A percentile compares a stretch with the other conserved stretches of the same genome.
phyloP scores from a whole-genome alignment of 2,113 vertebrate species.

The Cyprinodon tularosa region DNA sequence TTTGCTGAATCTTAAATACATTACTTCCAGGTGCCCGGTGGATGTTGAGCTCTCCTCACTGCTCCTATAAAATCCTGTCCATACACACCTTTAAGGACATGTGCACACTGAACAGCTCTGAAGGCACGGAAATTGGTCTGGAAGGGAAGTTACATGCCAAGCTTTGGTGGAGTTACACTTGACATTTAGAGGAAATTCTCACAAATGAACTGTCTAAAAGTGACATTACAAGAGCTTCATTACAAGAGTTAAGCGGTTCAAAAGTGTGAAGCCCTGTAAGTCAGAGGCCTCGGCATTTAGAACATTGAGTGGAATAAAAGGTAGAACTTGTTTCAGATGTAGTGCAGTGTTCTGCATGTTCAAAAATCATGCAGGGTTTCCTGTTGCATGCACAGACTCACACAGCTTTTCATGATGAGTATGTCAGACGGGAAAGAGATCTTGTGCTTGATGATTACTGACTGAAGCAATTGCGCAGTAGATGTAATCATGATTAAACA shows the following conservation, averaged over 20 bases:
- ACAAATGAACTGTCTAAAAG: constrained; percentile 19
- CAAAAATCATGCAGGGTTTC: background rate
- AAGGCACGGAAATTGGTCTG: background rate
- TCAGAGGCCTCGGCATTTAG: background rate
- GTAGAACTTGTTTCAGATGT: background rate
- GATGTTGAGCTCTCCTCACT: background rate
- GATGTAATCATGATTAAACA: constrained; percentile 33
- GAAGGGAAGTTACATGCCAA: background rate
- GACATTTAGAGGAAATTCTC: constrained; percentile 10
- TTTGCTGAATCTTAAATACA: background rate
- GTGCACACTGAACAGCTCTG: background rate
- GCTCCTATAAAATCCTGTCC: constrained; percentile 14
- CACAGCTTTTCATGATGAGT: background rate
- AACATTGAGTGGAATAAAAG: background rate
- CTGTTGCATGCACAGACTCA: background rate
- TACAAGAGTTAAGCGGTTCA: background rate
- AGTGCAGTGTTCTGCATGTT: background rate
- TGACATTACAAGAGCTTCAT: constrained; percentile 5
- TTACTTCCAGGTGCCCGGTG: background rate
- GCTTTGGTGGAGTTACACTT: constrained; percentile 9
- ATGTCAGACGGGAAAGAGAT: constrained; percentile 11
- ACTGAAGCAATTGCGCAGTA: constrained; percentile 7
- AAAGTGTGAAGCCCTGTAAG: background rate
- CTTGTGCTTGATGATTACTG: constrained; percentile 37
- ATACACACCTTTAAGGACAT: background rate